These are phyloP conservation scores for Pimephales promelas DNA, from an alignment of 2,113 vertebrate genomes.

Conservation along the genomic window DNA sequence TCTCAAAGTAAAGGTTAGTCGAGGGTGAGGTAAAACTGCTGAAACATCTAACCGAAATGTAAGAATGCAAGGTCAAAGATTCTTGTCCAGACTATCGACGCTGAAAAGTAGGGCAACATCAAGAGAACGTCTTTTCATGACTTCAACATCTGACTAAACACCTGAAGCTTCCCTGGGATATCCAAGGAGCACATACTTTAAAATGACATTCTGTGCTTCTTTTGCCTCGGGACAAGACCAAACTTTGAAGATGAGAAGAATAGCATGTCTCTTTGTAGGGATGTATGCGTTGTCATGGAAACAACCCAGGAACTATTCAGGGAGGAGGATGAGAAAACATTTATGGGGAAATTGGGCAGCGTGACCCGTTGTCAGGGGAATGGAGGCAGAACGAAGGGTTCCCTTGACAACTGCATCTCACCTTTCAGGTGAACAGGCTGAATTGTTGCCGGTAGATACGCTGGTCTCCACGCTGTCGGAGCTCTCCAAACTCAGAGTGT, in stretches of 20 bases:
- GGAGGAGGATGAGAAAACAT: conserved; percentile 65
- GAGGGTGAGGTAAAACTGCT: conserved; percentile 35
- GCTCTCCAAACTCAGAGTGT: conserved; percentile 97
- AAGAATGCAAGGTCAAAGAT: conserved; percentile 30
- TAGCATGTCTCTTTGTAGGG: conserved; percentile 51
- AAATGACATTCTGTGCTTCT: conserved; percentile 54
- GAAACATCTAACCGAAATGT: conserved; percentile 40
- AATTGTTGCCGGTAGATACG: conserved; percentile 88
- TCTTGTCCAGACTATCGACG: conserved; percentile 30
- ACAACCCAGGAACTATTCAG: conserved; percentile 64
- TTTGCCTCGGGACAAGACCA: conserved; percentile 54
- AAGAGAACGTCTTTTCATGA: conserved; percentile 41
- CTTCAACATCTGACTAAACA: conserved; percentile 47
- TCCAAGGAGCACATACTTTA: conserved; percentile 48
- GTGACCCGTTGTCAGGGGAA: conserved; percentile 73
- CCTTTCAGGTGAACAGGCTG: conserved; percentile 93
- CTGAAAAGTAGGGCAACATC: conserved; percentile 49
- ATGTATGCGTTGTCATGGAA: conserved; percentile 71
- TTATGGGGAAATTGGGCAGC: conserved; percentile 68
- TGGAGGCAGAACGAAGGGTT: conserved; percentile 72
- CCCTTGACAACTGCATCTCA: conserved; percentile 77
- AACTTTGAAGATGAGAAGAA: conserved; percentile 65
- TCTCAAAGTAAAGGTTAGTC: conserved; percentile 16
- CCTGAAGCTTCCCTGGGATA: conserved; percentile 36
- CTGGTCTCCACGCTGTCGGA: conserved; percentile 98